phyloP scores from a whole-genome alignment of 2,113 vertebrate genomes.

The Lamprologus speciosus region DNA sequence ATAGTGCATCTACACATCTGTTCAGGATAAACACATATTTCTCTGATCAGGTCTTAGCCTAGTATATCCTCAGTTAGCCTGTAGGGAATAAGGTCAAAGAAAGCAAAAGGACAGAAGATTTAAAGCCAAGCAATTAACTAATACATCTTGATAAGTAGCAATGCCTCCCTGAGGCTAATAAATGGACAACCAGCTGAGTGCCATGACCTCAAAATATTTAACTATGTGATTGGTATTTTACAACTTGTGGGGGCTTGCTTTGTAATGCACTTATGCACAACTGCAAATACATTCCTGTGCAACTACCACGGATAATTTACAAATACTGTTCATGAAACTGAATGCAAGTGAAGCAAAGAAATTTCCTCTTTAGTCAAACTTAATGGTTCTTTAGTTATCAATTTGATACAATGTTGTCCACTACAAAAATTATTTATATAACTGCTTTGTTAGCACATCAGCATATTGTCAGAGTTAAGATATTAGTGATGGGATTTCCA shows the following conservation, averaged over 20 bases:
- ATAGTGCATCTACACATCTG: neutral
- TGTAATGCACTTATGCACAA: neutral
- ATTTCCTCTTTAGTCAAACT: neutral
- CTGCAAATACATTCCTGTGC: neutral
- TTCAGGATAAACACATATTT: neutral
- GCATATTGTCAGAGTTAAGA: neutral
- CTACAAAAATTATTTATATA: neutral
- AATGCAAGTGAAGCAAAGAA: neutral
- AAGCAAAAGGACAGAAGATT: neutral
- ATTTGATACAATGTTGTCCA: neutral
- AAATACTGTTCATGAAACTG: neutral
- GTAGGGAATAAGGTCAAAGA: neutral
- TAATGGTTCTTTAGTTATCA: neutral
- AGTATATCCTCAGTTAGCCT: neutral
- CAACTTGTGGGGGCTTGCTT: neutral
- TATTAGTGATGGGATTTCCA: neutral
- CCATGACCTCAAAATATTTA: neutral
- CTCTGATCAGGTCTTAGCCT: neutral
- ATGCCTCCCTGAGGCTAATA: neutral
- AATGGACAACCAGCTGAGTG: neutral
- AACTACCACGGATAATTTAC: neutral
- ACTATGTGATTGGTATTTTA: neutral
- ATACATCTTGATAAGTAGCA: neutral
- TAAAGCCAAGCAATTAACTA: neutral
- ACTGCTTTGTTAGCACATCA: neutral